Evolutionary conservation across 2,113 vertebrate genomes (phyloP), one percentile per base, ranked within the genome.

Genomic region (Xenopus tropicalis): DNA sequence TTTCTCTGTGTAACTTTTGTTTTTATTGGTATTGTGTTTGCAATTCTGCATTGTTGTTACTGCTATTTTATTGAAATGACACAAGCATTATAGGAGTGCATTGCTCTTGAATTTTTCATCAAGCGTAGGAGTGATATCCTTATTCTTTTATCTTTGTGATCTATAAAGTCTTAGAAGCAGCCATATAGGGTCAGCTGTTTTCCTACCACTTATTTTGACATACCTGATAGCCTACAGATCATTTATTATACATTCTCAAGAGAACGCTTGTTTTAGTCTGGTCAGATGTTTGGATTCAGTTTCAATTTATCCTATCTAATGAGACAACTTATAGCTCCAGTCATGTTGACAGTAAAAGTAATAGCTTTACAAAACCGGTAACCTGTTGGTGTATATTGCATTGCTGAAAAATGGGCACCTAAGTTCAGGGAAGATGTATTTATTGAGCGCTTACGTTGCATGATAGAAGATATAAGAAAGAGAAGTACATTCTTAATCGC

Each of bases 291-390:
- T 81, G 83, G 78, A 80, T 79, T 83, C 71, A 29, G 72, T 79
- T 86, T 79, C 85, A 83, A 86, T 90, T 86, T 85, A 81, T 88
- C 80, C 74, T 71, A 80, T 85, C 81, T 91, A 88, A 89, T 86
- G 86, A 88, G 83, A 89, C 86, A 86, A 73, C 70, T 83, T 86
- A 80, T 83, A 82, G 69, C 58, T 82, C 69, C 71, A 87, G 79
- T 83, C 78, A 70, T 46, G 66, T 79, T 91, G 90, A 88, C 88
- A 89, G 83, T 82, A 85, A 86, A 91, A 92, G 71, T 88, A 92
- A 92, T 91, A 86, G 86, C 83, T 87, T 86, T 86, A 86, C 85
- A 85, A 82, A 86, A 87, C 77, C 76, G 80, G 86, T 73, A 88
- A 87, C 83, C 79, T 88, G 78, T 87, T 86, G 83, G 72, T 79